Percentiles rank a stretch among this genome's conserved stretches.
Conservation (phyloP, 2,113 vertebrate genomes). For the Hippocampus abdominalis region DNA sequence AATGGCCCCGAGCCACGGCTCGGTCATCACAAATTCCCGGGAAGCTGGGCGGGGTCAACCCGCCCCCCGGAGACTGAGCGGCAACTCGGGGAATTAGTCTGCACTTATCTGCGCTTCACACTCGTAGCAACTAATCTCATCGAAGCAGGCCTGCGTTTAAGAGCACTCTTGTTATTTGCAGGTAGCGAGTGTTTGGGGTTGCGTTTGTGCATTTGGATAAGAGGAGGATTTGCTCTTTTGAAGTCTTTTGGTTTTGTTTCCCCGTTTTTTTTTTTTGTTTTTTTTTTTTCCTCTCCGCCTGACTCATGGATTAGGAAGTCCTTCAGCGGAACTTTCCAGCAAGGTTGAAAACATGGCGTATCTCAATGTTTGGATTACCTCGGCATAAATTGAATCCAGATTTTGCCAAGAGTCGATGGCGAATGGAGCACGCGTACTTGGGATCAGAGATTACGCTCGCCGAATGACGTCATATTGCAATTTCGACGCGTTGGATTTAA, state of each 20-base stretch:
- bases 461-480: background rate
- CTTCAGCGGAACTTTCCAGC: background rate
- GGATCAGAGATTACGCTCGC: background rate
- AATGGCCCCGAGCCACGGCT: no score
- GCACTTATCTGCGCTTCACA: constrained; percentile 64
- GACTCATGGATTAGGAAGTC: background rate
- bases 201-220: constrained; percentile 15
- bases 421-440: background rate
- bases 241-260: constrained; percentile 36
- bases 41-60: constrained; percentile 38
- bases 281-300: background rate
- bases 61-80: constrained; percentile 33
- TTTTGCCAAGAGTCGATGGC: background rate
- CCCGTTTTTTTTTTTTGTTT: background rate
- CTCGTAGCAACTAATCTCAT: constrained; percentile 58
- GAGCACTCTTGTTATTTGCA: constrained; percentile 32
- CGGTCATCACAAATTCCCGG: constrained; percentile 3
- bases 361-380: background rate
- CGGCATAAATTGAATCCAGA: background rate
- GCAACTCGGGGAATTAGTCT: constrained; percentile 47
- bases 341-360: background rate
- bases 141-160: constrained; percentile 38
- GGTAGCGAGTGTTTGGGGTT: constrained; percentile 23
- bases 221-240: constrained; percentile 33
- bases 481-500: no score